Percentiles rank a stretch among this genome's conserved stretches.
phyloP scores from a whole-genome alignment of 2,797 vertebrate genomes.

The Notolepis coatsorum region DNA sequence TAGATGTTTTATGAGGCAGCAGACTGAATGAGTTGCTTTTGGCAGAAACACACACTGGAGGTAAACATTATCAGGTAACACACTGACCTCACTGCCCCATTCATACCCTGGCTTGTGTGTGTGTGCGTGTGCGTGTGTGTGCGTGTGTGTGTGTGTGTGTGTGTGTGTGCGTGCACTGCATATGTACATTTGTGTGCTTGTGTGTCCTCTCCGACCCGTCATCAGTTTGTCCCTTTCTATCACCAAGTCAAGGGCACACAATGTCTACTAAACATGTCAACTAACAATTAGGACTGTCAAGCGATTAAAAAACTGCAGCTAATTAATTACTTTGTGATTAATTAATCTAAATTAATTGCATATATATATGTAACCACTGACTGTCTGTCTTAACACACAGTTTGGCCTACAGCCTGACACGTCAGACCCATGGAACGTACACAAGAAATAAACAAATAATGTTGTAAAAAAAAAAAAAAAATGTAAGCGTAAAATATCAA shows the following conservation, averaged over 20 bases:
- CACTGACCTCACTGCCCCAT: slow-evolving; percentile 29
- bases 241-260: slow-evolving; percentile 24
- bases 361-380: no score
- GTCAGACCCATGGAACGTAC: no score
- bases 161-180: background rate
- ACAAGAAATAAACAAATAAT: no score
- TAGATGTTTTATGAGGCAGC: slow-evolving; percentile 22
- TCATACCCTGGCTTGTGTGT: background rate
- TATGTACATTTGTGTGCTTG: slow-evolving; percentile 9
- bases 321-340: no score
- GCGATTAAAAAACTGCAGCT: no score
- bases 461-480: no score
- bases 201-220: slow-evolving; percentile 40
- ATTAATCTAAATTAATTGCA: no score
- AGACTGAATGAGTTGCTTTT: slow-evolving; percentile 38
- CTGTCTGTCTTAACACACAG: no score
- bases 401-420: no score
- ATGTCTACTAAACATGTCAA: slow-evolving; percentile 12
- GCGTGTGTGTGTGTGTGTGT: background rate
- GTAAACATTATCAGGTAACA: slow-evolving; percentile 46
- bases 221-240: slow-evolving; percentile 26
- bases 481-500: no score
- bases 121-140: background rate
- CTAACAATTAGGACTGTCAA: no score
- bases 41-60: slow-evolving; percentile 30